Evolutionary conservation across 2,888 invertebrate genomes (phyloP).

Genomic region (Fissipunctia ypsillon): DNA sequence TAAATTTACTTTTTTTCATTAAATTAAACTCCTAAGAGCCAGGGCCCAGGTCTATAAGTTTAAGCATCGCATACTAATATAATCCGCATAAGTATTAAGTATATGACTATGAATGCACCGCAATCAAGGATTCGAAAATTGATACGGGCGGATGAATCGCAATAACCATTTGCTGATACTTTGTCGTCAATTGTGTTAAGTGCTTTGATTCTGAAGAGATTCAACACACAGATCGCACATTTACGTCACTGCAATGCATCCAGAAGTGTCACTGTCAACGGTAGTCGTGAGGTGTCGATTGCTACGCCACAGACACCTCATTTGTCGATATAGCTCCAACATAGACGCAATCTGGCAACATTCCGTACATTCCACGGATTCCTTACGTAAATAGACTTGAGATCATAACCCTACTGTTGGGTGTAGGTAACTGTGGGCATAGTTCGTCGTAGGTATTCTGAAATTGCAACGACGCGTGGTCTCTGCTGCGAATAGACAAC

Average conservation of each 20-base stretch:
- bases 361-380: slow-evolving; percentile 44
- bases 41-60: background rate
- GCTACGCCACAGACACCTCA: slow-evolving; percentile 21
- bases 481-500: slow-evolving; percentile 31
- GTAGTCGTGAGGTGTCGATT: slow-evolving; percentile 27
- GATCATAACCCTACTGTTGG: slow-evolving; percentile 60
- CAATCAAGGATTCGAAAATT: background rate
- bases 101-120: background rate
- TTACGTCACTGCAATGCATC: slow-evolving; percentile 7
- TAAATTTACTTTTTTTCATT: no score
- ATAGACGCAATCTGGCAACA: slow-evolving; percentile 47
- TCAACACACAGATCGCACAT: slow-evolving; percentile 3
- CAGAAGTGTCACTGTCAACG: slow-evolving; percentile 17
- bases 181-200: background rate
- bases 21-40: background rate
- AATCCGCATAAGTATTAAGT: background rate
- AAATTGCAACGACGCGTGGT: slow-evolving; percentile 43
- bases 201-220: background rate
- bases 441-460: slow-evolving; percentile 54
- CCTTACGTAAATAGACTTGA: slow-evolving; percentile 58
- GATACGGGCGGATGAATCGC: background rate
- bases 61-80: background rate
- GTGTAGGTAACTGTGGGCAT: slow-evolving; percentile 48
- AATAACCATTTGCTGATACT: slow-evolving; percentile 1
- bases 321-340: slow-evolving; percentile 43